Conservation (phyloP, 2,113 vertebrate species). For the Emydura subglobosa region DNA sequence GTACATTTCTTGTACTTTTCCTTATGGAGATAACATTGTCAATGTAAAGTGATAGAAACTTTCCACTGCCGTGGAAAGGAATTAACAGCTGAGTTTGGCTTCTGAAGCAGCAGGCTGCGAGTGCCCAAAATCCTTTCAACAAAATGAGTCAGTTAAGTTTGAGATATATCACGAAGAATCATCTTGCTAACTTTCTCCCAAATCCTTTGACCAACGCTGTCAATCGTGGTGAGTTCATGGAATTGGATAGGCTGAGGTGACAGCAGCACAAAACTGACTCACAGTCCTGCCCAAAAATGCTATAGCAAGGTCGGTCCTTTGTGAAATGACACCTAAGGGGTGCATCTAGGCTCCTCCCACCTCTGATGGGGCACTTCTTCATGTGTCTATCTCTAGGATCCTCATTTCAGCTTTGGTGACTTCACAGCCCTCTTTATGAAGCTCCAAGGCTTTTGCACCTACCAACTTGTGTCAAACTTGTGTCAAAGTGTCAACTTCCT, state of each 20-base stretch:
- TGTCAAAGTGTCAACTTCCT: neutral
- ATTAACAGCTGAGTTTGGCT: neutral
- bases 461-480: too few species aligned
- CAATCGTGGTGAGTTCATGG: neutral
- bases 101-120: neutral
- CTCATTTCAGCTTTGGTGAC: neutral
- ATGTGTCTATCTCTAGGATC: neutral
- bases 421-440: neutral
- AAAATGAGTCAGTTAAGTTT: neutral
- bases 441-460: neutral
- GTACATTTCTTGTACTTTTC: neutral
- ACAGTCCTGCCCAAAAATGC: neutral
- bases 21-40: neutral
- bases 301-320: neutral
- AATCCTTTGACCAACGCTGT: neutral
- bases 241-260: neutral
- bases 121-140: neutral
- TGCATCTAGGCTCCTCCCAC: neutral
- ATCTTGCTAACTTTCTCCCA: neutral
- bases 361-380: neutral
- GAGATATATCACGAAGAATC: neutral
- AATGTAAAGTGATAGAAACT: neutral
- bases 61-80: neutral
- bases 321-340: neutral
- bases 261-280: neutral